Evolutionary conservation across 2,113 vertebrate genomes (phyloP).

Genomic region (Sminthopsis crassicaudata): DNA sequence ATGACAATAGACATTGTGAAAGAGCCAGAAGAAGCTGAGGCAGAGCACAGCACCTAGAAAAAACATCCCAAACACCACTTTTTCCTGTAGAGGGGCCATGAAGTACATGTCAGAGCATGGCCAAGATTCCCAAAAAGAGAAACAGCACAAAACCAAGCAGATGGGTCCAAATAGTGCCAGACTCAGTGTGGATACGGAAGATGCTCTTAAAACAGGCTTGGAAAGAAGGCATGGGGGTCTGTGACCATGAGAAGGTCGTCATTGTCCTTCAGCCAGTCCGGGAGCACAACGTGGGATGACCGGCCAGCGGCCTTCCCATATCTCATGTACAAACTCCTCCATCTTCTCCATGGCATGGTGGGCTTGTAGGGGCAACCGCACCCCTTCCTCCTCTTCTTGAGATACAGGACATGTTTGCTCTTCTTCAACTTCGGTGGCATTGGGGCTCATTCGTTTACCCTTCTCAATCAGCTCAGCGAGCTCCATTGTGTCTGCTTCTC

Average conservation of each 20-base stretch:
- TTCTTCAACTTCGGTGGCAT: no score
- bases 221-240: conserved; percentile 98
- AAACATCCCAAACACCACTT: conserved; percentile 98
- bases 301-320: conserved; percentile 97
- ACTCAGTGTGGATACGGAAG: conserved; percentile 98
- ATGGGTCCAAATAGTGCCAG: conserved; percentile 98
- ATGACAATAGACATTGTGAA: conserved; percentile 94
- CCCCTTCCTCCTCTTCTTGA: conserved; percentile 88
- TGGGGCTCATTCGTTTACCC: no score
- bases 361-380: conserved; percentile 89
- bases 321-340: conserved; percentile 95
- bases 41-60: conserved; percentile 97
- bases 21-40: conserved; percentile 97
- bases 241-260: conserved; percentile 98
- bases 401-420: conserved; percentile 81
- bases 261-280: conserved; percentile 98
- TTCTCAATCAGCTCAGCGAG: no score
- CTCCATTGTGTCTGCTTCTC: no score
- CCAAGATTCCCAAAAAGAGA: conserved; percentile 95
- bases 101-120: conserved; percentile 98
- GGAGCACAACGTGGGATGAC: conserved; percentile 95
- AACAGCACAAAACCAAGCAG: conserved; percentile 95
- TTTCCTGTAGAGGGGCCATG: conserved; percentile 98
- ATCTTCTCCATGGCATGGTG: conserved; percentile 95
- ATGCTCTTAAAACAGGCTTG: conserved; percentile 96